Evolutionary conservation across 2,797 vertebrate genomes (phyloP), one percentile per base, ranked within the genome.

Genomic region (Aldrovandia affinis): DNA sequence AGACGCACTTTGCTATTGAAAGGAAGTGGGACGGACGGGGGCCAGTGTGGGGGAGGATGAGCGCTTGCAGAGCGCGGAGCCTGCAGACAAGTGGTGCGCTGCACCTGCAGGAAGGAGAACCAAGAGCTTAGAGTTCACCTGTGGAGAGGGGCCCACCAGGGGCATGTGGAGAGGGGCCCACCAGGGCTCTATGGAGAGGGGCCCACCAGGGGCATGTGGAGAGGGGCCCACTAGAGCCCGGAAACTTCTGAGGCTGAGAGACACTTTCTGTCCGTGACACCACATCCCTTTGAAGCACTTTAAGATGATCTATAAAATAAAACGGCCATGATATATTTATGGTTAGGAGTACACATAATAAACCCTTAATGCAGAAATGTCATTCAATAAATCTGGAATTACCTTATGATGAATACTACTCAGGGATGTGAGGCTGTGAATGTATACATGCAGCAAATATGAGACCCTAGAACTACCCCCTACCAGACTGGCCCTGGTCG

Each of bases 301-400:
- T 89, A 50, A 83, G 88, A 85, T 83, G 84, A 81, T 84, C 77
- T 83, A 84, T 89, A 81, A 88, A 89, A 86, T 87, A 81, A 83
- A 87, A 88, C 88, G 77, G 70, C 42, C 85, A 8, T 83, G 86
- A 88, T 89, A 85, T 88, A 92, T 92, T 91, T 89, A 90, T 91
- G 80, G 70, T 36, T 39, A 75, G 87, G 85, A 86, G 82, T 83
- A 85, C 89, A 91, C 88, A 90, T 89, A 88, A 92, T 93, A 90
- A 91, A 93, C 92, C 79, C 80, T 86, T 88, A 89, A 93, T 89
- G 88, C 85, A 89, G 86, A 89, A 87, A 89, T 90, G 84, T 92
- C 91, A 92, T 93, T 91, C 89, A 92, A 93, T 93, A 91, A 90
- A 92, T 88, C 78, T 87, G 88, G 83, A 92, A 91, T 79, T 91